A percentile compares a stretch with the other conserved stretches of the same genome.
These are phyloP conservation scores for Cephonodes hylas DNA, from an alignment of 2,888 invertebrate species.

Conservation along the genomic window DNA sequence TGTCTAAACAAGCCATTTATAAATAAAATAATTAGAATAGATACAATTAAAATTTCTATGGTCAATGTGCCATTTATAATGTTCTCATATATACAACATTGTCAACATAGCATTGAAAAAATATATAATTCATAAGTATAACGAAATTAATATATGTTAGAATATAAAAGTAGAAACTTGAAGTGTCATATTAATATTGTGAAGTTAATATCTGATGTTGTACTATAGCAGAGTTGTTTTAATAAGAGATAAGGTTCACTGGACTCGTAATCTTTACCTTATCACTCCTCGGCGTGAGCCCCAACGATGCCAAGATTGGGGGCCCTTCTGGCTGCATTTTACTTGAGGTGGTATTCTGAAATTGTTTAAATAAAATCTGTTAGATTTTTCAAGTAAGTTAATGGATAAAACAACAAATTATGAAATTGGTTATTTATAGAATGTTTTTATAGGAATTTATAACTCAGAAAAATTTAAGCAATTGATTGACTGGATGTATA, in stretches of 20 bases:
- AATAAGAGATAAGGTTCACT: constrained; percentile 30
- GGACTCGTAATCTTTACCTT: constrained; percentile 65
- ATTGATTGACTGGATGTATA: too few species aligned
- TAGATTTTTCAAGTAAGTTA: neutral
- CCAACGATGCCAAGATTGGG: constrained; percentile 76
- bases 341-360: constrained; percentile 58
- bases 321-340: constrained; percentile 76
- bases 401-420: too few species aligned
- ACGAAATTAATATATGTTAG: neutral
- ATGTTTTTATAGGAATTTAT: too few species aligned
- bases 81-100: too few species aligned
- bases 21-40: neutral
- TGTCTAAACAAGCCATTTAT: neutral
- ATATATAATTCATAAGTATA: neutral
- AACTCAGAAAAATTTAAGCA: too few species aligned
- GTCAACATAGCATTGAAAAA: too few species aligned
- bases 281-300: constrained; percentile 78
- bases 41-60: neutral
- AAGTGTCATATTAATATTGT: constrained; percentile 41
- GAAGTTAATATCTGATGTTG: constrained; percentile 26
- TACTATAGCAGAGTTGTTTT: constrained; percentile 24
- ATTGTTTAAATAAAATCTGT: constrained; percentile 22
- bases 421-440: too few species aligned
- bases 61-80: too few species aligned
- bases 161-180: constrained; percentile 11